Conservation (phyloP, 2,888 invertebrate genomes). For the Cheiracanthium punctorium region DNA sequence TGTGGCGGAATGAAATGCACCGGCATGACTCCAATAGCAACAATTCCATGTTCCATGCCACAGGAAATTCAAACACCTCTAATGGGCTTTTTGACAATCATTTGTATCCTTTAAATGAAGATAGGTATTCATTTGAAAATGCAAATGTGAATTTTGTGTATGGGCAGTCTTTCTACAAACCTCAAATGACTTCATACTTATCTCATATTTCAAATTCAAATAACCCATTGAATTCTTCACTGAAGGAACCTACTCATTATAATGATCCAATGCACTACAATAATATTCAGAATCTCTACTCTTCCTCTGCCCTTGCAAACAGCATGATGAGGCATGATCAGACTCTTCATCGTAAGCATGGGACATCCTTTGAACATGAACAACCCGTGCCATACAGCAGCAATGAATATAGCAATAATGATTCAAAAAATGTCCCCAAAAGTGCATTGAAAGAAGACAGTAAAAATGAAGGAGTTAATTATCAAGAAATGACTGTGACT, state of each 20-base stretch:
- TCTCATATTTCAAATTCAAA: constrained; percentile 24
- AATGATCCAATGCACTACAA: constrained; percentile 22
- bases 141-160: constrained; percentile 33
- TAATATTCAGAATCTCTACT: constrained; percentile 32
- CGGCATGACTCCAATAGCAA: constrained; percentile 45
- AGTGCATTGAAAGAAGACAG: constrained; percentile 20
- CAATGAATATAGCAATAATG: constrained; percentile 37
- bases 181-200: constrained; percentile 45
- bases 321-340: constrained; percentile 52
- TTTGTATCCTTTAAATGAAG: constrained; percentile 50
- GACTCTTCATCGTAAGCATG: constrained; percentile 79
- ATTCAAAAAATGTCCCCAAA: background rate
- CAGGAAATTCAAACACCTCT: constrained; percentile 27
- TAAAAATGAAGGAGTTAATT: constrained; percentile 32
- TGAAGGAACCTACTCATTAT: constrained; percentile 36
- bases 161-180: constrained; percentile 38
- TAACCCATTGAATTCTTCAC: constrained; percentile 14
- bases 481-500: constrained; percentile 85
- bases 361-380: constrained; percentile 81
- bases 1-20: constrained; percentile 39
- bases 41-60: constrained; percentile 42
- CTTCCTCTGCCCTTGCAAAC: background rate
- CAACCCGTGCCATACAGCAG: constrained; percentile 76
- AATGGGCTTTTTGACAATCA: constrained; percentile 27
- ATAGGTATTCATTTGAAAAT: constrained; percentile 36